These are phyloP conservation scores for Leptinotarsa tumamoca DNA, from an alignment of 2,888 invertebrate species.

Conservation along the genomic window DNA sequence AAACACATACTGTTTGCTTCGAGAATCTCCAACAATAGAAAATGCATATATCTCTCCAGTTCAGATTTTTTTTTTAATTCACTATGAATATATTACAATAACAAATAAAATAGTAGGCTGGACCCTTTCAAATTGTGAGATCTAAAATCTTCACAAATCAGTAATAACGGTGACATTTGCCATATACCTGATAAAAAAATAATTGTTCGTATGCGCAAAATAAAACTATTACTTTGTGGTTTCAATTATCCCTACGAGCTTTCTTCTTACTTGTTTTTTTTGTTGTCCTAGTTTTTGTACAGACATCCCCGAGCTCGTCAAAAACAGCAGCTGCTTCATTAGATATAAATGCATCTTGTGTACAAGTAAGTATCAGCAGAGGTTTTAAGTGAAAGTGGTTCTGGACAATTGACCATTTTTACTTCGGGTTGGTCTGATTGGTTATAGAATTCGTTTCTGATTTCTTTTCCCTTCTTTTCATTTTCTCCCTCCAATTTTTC, in stretches of 20 bases:
- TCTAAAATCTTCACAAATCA: neutral
- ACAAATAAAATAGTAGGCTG: neutral
- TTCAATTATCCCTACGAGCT: slow-evolving; percentile 77
- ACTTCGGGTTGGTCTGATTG: slow-evolving; percentile 44
- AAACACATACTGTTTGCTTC: too few relatives aligned
- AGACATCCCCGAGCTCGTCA: slow-evolving; percentile 76
- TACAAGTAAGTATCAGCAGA: slow-evolving; percentile 27
- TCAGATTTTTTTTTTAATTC: too few relatives aligned
- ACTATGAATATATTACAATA: neutral
- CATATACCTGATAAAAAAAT: slow-evolving; percentile 33
- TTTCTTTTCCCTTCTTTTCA: slow-evolving; percentile 62
- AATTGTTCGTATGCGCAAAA: slow-evolving; percentile 29
- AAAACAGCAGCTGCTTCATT: slow-evolving; percentile 65
- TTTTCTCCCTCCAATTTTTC: slow-evolving; percentile 56
- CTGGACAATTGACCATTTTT: slow-evolving; percentile 41
- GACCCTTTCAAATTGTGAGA: neutral
- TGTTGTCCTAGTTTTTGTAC: slow-evolving; percentile 80
- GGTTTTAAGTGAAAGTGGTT: slow-evolving; percentile 33
- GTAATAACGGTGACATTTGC: slow-evolving; percentile 53
- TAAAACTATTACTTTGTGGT: slow-evolving; percentile 26
- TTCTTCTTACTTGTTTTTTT: slow-evolving; percentile 82
- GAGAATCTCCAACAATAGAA: too few relatives aligned
- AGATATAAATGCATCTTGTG: neutral
- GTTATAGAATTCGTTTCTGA: slow-evolving; percentile 51
- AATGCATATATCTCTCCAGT: too few relatives aligned